Base-by-base conservation (phyloP, 2,113 vertebrate species). In the Ranitomeya variabilis region DNA sequence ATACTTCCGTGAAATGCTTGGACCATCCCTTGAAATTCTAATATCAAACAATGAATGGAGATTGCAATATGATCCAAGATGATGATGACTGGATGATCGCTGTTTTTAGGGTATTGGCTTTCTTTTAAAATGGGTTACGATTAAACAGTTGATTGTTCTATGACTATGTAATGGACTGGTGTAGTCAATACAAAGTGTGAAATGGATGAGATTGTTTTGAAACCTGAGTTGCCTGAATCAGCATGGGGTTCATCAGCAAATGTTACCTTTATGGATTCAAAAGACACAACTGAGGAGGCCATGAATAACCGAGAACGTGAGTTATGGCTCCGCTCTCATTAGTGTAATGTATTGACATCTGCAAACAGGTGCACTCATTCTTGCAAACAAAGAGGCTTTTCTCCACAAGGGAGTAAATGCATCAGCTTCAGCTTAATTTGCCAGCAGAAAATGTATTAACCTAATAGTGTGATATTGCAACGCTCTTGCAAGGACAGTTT, bases 341-440 rank as follows among this genome's bases (percentile, higher is more conserved):
- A 89, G 80, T 69, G 55, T 89, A 89, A 85, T 85, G 86, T 81
- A 80, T 80, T 64, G 73, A 85, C 71, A 89, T 85, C 87, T 79
- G 73, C 74, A 57, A 93, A 91, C 95, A 96, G 95, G 94, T 95
- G 95, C 93, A 92, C 57, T 87, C 64, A 55, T 67, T 89, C 81
- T 84, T 83, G 81, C 67, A 62, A 57, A 83, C 87, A 83, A 89
- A 83, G 71, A 83, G 62, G 80, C 57, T 26, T 83, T 77, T 60
- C 67, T 80, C 54, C 77, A 83, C 45, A 11, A 74, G 37, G 64
- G 89, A 73, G 54, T 79, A 83, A 79, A 83, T 87, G 62, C 80
- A 85, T 90, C 64, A 88, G 83, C 66, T 21, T 57, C 62, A 64
- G 85, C 7, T 54, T 51, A n/a, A 67, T 80, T 76, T 90, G 82